A percentile compares a stretch with the other conserved stretches of the same genome.
Conservation (phyloP, 2,797 vertebrate species). For the Danio albolineatus region DNA sequence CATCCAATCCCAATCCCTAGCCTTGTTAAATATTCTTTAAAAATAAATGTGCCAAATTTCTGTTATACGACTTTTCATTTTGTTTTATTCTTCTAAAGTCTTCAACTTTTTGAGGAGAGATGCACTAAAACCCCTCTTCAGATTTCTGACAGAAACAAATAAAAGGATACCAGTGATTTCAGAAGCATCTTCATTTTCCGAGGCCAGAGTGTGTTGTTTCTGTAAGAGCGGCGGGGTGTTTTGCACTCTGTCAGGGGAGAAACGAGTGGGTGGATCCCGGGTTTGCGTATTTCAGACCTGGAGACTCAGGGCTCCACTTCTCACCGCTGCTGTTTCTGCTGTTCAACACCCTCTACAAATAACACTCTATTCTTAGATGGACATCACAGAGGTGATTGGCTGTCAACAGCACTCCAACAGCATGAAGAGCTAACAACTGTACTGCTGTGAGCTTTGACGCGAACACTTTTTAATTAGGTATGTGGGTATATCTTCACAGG, state of each 20-base stretch:
- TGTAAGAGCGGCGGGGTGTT: conserved; percentile 41
- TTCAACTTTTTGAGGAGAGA: not conserved
- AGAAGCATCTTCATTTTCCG: conserved; percentile 17
- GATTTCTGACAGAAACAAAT: conserved; percentile 9
- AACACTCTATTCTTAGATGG: conserved; percentile 54
- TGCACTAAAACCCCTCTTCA: conserved; percentile 16
- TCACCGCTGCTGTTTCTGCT: conserved; percentile 40
- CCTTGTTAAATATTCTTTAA: no score
- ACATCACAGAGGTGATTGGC: conserved; percentile 48
- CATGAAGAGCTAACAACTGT: conserved; percentile 31
- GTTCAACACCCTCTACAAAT: conserved; percentile 40
- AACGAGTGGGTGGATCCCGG: conserved; percentile 51
- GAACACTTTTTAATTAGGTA: conserved; percentile 31
- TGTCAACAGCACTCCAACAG: conserved; percentile 39
- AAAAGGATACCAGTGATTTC: conserved; percentile 2
- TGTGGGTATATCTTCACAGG: conserved; percentile 16
- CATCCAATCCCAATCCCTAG: no score
- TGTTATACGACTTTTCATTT: not conserved
- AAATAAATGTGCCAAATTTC: no score
- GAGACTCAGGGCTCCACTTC: conserved; percentile 48
- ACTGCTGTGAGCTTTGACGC: conserved; percentile 2
- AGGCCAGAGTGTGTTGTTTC: conserved; percentile 28
- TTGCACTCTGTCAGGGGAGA: conserved; percentile 56
- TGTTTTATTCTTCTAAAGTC: conserved; percentile 20
- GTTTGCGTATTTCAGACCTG: conserved; percentile 53